phyloP scores from a whole-genome alignment of 2,113 vertebrate genomes.

The Chlorodrepanis virens region DNA sequence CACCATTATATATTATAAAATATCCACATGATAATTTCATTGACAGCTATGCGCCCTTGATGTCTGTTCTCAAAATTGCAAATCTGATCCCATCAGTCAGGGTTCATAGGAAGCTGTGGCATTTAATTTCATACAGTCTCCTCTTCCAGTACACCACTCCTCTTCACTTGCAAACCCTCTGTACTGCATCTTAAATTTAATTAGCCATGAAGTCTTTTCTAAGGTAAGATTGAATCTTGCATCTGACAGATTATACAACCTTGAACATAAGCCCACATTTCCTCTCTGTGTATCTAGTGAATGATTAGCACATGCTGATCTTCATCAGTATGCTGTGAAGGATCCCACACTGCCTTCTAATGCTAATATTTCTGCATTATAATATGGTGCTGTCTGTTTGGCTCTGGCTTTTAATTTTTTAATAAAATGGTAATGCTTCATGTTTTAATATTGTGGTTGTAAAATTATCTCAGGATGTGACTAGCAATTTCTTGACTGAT shows the following conservation, averaged over 20 bases:
- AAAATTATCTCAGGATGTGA: not conserved
- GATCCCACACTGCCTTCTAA: not conserved
- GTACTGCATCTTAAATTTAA: not conserved
- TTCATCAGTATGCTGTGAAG: constrained; percentile 6
- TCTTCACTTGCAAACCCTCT: not conserved
- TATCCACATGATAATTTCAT: not conserved
- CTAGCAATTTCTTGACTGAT: not conserved
- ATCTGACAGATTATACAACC: not conserved
- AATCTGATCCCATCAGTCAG: not conserved
- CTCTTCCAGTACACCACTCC: not conserved
- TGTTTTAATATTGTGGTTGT: not conserved
- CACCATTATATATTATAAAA: not conserved
- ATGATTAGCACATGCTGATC: not conserved
- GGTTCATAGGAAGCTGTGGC: not conserved
- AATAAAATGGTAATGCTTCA: not conserved
- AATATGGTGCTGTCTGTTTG: not conserved
- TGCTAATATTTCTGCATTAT: not conserved
- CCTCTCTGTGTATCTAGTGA: not conserved
- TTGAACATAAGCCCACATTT: not conserved
- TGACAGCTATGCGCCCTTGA: not conserved
- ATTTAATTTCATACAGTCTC: not conserved
- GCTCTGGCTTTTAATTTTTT: constrained; percentile 36
- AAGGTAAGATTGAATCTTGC: not conserved
- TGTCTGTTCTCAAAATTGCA: not conserved
- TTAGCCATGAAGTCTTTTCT: not conserved